Evolutionary conservation across 2,888 invertebrate species (phyloP).

Genomic region (Corbicula japonica): DNA sequence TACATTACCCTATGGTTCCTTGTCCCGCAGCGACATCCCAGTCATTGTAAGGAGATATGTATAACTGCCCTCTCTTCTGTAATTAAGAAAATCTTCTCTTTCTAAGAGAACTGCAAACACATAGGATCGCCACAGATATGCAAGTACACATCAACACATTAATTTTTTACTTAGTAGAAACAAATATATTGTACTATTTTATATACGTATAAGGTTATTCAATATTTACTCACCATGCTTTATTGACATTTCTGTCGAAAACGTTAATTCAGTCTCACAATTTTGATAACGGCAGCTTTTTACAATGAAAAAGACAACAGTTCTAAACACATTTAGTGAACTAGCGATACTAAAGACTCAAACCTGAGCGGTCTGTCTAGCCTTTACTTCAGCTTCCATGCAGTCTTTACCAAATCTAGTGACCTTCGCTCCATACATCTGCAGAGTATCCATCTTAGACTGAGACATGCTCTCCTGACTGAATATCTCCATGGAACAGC

Average conservation of each 20-base stretch:
- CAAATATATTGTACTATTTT: no score
- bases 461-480: conserved; percentile 54
- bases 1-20: conserved; percentile 80
- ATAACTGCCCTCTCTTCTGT: conserved; percentile 31
- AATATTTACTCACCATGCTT: no score
- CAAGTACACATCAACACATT: no score
- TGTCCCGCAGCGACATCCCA: conserved; percentile 74
- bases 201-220: no score
- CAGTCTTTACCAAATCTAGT: conserved; percentile 70
- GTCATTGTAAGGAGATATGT: conserved; percentile 80
- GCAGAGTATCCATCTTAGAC: conserved; percentile 59
- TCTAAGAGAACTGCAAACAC: no score
- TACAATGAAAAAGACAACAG: no score
- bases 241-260: no score
- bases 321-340: no score
- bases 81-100: not conserved
- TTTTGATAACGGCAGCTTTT: no score
- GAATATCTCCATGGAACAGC: conserved; percentile 65
- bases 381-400: conserved; percentile 71
- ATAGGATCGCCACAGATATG: no score
- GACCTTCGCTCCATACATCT: conserved; percentile 66
- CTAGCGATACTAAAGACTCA: not conserved
- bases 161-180: no score
- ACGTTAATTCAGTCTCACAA: no score
- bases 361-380: conserved; percentile 72